Conservation (phyloP, 2,113 vertebrate genomes). For the Siniperca chuatsi region DNA sequence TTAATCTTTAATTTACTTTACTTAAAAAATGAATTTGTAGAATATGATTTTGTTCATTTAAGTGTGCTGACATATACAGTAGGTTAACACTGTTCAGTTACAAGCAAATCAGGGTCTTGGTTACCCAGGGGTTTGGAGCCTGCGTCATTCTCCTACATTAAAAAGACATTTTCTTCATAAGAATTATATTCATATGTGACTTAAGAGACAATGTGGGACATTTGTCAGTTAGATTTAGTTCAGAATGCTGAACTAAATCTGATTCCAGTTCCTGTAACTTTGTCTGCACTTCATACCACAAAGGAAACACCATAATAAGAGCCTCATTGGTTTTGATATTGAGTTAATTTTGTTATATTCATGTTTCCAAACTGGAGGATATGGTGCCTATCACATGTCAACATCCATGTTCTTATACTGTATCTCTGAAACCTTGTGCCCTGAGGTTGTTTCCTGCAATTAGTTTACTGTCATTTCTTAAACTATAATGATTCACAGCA, state of each 20-base stretch:
- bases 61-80: neutral
- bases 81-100: neutral
- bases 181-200: neutral
- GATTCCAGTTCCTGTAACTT: too few relatives aligned
- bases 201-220: neutral
- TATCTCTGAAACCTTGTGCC: too few relatives aligned
- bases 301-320: too few relatives aligned
- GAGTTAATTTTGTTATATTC: too few relatives aligned
- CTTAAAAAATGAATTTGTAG: neutral
- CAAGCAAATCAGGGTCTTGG: neutral
- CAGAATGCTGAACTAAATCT: too few relatives aligned
- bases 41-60: constrained; percentile 7
- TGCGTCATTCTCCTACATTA: neutral
- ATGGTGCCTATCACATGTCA: too few relatives aligned
- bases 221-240: neutral
- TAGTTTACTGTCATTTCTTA: neutral
- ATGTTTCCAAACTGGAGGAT: too few relatives aligned
- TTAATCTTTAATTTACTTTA: too few relatives aligned
- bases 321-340: too few relatives aligned
- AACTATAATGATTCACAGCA: neutral
- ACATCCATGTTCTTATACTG: too few relatives aligned
- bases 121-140: neutral
- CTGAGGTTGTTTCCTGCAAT: too few relatives aligned
- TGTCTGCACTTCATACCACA: too few relatives aligned
- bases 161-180: neutral